These are phyloP conservation scores for Unio pictorum DNA, from an alignment of 2,888 invertebrate species.

Conservation along the genomic window DNA sequence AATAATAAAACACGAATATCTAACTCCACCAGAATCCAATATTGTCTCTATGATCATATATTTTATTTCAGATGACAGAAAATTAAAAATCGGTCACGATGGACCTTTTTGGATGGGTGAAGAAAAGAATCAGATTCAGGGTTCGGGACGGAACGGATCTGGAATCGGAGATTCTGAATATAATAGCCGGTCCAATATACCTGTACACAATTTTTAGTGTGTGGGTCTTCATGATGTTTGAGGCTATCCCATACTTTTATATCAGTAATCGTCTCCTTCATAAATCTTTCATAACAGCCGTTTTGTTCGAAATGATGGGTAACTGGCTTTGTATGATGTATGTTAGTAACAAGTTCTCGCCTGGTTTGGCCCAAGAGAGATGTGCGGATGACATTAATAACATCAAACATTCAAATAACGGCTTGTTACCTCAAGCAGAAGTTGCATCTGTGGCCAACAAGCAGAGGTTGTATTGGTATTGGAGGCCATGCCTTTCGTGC, in stretches of 20 bases:
- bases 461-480: constrained; percentile 65
- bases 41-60: too few relatives aligned
- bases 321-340: constrained; percentile 61
- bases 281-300: constrained; percentile 3
- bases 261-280: constrained; percentile 5
- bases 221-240: constrained; percentile 9
- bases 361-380: constrained; percentile 4
- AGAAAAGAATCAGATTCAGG: too few relatives aligned
- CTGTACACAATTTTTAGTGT: constrained; percentile 22
- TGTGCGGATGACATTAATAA: too few relatives aligned
- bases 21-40: too few relatives aligned
- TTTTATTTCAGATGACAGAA: too few relatives aligned
- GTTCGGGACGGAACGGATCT: constrained; percentile 10
- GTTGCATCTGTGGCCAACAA: too few relatives aligned
- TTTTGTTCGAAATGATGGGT: constrained; percentile 49
- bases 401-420: too few relatives aligned
- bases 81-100: too few relatives aligned
- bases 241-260: constrained; percentile 18
- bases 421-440: too few relatives aligned
- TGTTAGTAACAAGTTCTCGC: constrained; percentile 42
- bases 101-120: too few relatives aligned
- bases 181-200: constrained; percentile 27
- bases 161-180: constrained; percentile 22
- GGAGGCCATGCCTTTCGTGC: constrained; percentile 61
- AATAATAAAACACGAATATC: too few relatives aligned